These are phyloP conservation scores for Pseudolaguvia tuberculata DNA, from an alignment of 2,113 vertebrate species.

Conservation along the genomic window DNA sequence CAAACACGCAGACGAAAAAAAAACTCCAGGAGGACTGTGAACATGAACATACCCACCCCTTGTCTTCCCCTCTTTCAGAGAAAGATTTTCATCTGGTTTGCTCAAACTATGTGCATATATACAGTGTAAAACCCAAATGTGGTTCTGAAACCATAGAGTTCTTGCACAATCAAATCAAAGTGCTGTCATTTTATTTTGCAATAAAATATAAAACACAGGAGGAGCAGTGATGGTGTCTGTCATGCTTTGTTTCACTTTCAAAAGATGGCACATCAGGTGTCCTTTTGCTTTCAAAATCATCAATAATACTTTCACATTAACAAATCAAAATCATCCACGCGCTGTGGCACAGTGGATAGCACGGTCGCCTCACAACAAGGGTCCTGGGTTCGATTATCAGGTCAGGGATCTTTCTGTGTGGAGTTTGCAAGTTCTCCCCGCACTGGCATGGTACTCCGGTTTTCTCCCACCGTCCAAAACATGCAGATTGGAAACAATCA, in stretches of 20 bases:
- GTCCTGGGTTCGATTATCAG: no score
- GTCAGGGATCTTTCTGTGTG: no score
- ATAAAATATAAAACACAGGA: constrained; percentile 28
- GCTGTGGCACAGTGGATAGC: no score
- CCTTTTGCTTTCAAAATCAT: not conserved
- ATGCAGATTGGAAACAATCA: no score
- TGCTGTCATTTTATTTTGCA: constrained; percentile 46
- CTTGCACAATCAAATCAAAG: constrained; percentile 46
- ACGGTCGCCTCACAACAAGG: no score
- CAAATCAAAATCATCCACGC: no score
- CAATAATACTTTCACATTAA: not conserved
- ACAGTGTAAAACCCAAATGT: constrained; percentile 34
- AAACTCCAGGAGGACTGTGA: constrained; percentile 43
- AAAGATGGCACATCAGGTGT: no score
- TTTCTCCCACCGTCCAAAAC: no score
- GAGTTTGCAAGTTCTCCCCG: no score
- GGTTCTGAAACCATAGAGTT: constrained; percentile 47
- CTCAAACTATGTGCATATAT: constrained; percentile 6
- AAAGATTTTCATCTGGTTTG: constrained; percentile 16
- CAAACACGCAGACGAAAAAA: constrained; percentile 25
- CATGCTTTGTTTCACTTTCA: constrained; percentile 54
- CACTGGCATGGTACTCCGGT: no score
- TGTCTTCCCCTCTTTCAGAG: not conserved
- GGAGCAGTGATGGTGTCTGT: constrained; percentile 50
- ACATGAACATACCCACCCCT: not conserved